Conservation (phyloP, 2,888 invertebrate species). For the Cryptosula pallasiana region DNA sequence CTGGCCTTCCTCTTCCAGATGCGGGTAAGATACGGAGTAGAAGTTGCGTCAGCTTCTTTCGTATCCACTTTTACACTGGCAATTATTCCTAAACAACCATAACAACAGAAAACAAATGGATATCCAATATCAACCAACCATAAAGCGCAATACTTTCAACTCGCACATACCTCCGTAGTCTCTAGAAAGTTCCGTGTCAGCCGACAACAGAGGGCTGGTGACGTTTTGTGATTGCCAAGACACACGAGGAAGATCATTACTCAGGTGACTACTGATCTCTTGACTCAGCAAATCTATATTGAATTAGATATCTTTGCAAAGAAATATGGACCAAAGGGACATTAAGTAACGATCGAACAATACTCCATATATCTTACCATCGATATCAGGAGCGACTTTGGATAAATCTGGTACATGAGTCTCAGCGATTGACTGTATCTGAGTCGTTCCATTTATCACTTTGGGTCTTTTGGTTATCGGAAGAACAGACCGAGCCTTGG, state of each 20-base stretch:
- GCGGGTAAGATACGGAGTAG: not conserved
- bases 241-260: not conserved
- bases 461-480: not conserved
- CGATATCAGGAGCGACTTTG: too few species aligned
- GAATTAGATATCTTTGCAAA: too few species aligned
- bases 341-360: too few species aligned
- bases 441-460: too few species aligned
- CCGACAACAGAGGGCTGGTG: not conserved
- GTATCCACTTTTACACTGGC: not conserved
- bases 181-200: not conserved
- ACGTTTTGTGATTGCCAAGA: not conserved
- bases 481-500: not conserved
- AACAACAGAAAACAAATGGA: too few species aligned
- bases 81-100: not conserved
- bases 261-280: not conserved
- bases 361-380: too few species aligned
- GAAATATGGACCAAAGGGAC: too few species aligned
- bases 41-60: not conserved
- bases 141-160: not conserved
- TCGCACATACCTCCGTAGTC: not conserved
- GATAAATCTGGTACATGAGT: too few species aligned
- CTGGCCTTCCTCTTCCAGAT: not conserved
- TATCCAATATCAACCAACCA: not conserved
- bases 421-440: too few species aligned
- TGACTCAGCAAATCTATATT: constrained; percentile 1